Percentiles rank a stretch among this genome's conserved stretches.
Evolutionary conservation across 2,797 vertebrate species (phyloP).

Genomic region (Argentina silus): DNA sequence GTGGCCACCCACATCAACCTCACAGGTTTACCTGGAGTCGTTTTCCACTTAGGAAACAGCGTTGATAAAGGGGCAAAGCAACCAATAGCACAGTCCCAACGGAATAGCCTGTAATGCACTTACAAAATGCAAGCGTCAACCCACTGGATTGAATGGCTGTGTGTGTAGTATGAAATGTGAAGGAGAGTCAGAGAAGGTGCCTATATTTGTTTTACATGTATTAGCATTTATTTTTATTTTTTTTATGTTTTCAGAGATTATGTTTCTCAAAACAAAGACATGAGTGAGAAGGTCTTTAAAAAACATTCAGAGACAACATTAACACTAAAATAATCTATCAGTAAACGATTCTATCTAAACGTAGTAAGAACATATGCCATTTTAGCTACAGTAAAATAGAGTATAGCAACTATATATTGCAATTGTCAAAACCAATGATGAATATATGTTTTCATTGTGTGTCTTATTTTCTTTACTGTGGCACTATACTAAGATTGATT

Average conservation of each 20-base stretch:
- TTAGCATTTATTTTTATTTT: constrained; percentile 41
- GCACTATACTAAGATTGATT: constrained; percentile 66
- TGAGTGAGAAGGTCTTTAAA: constrained; percentile 43
- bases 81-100: constrained; percentile 47
- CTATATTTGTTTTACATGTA: constrained; percentile 54
- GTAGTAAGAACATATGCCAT: constrained; percentile 53
- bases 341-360: constrained; percentile 38
- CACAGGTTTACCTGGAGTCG: constrained; percentile 32
- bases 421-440: constrained; percentile 53
- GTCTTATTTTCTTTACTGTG: constrained; percentile 49
- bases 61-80: constrained; percentile 36
- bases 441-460: constrained; percentile 56
- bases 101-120: constrained; percentile 59
- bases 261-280: constrained; percentile 59
- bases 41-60: constrained; percentile 46
- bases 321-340: constrained; percentile 38
- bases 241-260: constrained; percentile 53
- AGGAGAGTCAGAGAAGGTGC: constrained; percentile 59
- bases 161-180: constrained; percentile 16
- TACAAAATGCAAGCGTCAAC: constrained; percentile 48
- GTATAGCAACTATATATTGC: constrained; percentile 56
- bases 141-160: constrained; percentile 42
- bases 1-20: constrained; percentile 43
- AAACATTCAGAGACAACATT: constrained; percentile 13
- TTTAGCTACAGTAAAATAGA: constrained; percentile 59